Evolutionary conservation across 2,113 vertebrate species (phyloP).

Genomic region (Dipodomys stephensi): DNA sequence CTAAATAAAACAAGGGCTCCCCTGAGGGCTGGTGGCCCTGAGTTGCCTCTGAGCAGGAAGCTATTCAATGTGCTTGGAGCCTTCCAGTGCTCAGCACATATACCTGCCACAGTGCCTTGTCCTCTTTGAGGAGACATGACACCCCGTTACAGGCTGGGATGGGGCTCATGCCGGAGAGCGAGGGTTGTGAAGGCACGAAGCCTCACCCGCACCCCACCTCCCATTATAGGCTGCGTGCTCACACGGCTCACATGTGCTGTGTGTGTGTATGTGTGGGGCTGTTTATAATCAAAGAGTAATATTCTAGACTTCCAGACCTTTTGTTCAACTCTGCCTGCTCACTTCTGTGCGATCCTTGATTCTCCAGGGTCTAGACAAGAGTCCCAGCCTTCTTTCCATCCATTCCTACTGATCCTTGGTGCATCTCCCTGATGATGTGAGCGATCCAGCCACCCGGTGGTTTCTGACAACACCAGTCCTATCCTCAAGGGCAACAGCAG

Average conservation of each 20-base stretch:
- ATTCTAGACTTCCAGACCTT: neutral
- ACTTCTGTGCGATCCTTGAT: neutral
- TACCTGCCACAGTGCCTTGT: neutral
- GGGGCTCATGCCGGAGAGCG: neutral
- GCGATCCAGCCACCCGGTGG: neutral
- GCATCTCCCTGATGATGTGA: neutral
- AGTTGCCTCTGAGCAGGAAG: neutral
- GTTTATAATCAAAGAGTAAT: neutral
- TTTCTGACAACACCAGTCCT: neutral
- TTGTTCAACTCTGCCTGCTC: neutral
- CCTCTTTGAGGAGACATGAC: neutral
- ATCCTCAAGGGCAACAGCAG: neutral
- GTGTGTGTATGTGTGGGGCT: neutral
- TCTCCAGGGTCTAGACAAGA: neutral
- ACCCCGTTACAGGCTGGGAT: neutral
- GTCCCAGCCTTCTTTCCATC: neutral
- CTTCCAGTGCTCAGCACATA: neutral
- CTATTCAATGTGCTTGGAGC: neutral
- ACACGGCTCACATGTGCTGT: too few relatives aligned
- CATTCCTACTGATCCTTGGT: fast-evolving
- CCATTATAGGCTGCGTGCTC: too few relatives aligned
- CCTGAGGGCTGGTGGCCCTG: neutral
- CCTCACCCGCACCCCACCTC: neutral
- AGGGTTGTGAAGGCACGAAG: neutral
- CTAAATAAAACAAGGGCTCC: neutral